Evolutionary conservation across 1,140 invertebrate genomes (phyloP), one percentile per base, ranked within the genome.

Genomic region (Brachystomella parvula): DNA sequence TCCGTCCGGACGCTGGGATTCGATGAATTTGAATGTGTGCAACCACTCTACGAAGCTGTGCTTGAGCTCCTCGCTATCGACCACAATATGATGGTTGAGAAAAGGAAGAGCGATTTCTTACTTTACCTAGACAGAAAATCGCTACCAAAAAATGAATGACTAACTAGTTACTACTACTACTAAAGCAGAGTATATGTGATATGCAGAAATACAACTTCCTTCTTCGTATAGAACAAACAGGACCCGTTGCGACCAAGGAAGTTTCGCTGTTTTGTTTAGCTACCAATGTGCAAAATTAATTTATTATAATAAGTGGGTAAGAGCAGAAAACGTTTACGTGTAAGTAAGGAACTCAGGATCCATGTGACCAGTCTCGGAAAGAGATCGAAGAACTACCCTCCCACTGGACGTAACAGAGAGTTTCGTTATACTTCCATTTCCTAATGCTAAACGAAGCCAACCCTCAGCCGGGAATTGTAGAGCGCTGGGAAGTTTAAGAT

Each of bases 401-500:
- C 96, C 96, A 76, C 83, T 88, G 0, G 93, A 89, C 31, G 84
- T 79, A 70, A 99, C 92, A 0, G 83, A 84, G 0, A 99, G 73
- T 87, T 89, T 92, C 0, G 96, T 98, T 58, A 99, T 90, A 72
- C 92, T 96, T 12, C 84, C 92, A 79, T 99, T 90, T 76, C 92
- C 89, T 12, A 99, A 79, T 30, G 85, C 87, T 69, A 99, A 85
- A 26, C 96, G 82, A 3, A 98, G 80, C 96, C 96, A 99, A 17
- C 89, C 96, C 80, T 98, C 94, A 0, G 94, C 87, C 17, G 95
- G 94, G 75, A 98, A 90, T 78, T 99, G 96, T n/a, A 99, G 79
- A 0, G 93, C 93, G 78, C 95, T 94, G 79, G 64, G 84, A 82
- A 71, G 70, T 71, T 71, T 71, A 71, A 74, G 61, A 72, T 63